Evolutionary conservation across 2,797 vertebrate species (phyloP), one percentile per base, ranked within the genome.

Genomic region (Acropternis orthonyx): DNA sequence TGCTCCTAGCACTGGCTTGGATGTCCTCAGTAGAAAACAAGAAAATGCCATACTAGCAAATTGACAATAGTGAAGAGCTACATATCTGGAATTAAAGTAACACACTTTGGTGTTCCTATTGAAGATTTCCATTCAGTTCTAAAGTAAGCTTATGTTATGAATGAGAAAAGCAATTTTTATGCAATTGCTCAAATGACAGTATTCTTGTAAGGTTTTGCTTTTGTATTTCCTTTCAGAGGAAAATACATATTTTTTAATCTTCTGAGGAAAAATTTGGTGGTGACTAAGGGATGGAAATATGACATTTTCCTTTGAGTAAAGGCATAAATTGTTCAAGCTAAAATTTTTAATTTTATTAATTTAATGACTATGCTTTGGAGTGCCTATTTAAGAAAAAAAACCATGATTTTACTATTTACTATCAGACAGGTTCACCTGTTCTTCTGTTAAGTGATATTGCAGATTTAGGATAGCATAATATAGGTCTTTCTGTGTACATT

Each of bases 111-210:
- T 30, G 66, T 87, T 95, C 43, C 67, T 88, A 7, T 30, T 76
- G 71, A 94, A 88, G 28, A 71, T 87, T 94, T 89, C 61, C 32
- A 59, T 86, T 92, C 66, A 76, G 19, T 71, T 74, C 32, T 91
- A 36, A 90, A 85, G 46, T 59, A 94, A 84, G 26, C 46, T 75
- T 84, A 22, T 67, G 41, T 67, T 82, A 36, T 87, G 52, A 77
- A 67, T 43, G 28, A 37, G 43, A 75, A 95, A 93, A 92, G 44
- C 51, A 66, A 52, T 75, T 94, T 93, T 89, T 83, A 66, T 67
- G 34, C 54, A 78, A 18, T 81, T 93, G 79, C 34, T 63, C 39
- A 92, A 76, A 79, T 68, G 22, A 17, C 55, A 55, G 12, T 75
- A 62, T 91, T 89, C 62, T 78, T 75, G 12, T 67, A 76, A 89